A percentile compares a stretch with the other conserved stretches of the same genome.
Conservation (phyloP, 2,113 vertebrate species). For the Amia ocellicauda region DNA sequence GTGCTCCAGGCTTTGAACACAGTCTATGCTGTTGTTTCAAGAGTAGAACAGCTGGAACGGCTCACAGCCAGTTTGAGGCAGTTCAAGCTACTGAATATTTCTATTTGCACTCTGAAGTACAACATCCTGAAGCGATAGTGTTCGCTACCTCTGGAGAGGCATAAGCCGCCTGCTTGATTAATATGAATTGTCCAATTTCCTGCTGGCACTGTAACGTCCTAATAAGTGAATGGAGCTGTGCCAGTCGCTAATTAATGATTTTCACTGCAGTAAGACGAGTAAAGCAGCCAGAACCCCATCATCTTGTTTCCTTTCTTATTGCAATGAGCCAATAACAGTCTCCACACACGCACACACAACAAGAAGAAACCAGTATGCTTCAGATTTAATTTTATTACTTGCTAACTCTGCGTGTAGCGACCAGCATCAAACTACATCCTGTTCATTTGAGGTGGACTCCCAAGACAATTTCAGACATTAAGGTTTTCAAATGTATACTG, state of each 20-base stretch:
- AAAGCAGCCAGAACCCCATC: not conserved
- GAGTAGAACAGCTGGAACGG: conserved; percentile 3
- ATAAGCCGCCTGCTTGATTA: not conserved
- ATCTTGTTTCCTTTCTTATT: not conserved
- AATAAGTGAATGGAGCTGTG: not conserved
- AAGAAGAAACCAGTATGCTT: not conserved
- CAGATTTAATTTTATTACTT: not conserved
- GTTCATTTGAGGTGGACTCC: not conserved
- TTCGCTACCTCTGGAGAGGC: too few species aligned
- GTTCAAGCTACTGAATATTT: not conserved
- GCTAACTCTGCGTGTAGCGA: not conserved
- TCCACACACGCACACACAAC: too few species aligned
- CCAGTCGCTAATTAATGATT: not conserved
- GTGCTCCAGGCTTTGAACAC: not conserved
- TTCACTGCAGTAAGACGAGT: not conserved
- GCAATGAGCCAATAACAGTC: not conserved
- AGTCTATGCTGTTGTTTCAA: not conserved
- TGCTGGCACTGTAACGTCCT: not conserved
- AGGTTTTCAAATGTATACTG: not conserved
- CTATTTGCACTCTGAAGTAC: not conserved
- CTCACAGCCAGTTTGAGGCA: not conserved
- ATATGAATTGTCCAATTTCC: conserved; percentile 3
- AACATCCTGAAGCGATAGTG: not conserved
- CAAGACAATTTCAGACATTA: not conserved
- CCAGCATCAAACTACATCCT: not conserved